A percentile compares a stretch with the other conserved stretches of the same genome.
Conservation (phyloP, 2,797 vertebrate species). For the Masticophis lateralis region DNA sequence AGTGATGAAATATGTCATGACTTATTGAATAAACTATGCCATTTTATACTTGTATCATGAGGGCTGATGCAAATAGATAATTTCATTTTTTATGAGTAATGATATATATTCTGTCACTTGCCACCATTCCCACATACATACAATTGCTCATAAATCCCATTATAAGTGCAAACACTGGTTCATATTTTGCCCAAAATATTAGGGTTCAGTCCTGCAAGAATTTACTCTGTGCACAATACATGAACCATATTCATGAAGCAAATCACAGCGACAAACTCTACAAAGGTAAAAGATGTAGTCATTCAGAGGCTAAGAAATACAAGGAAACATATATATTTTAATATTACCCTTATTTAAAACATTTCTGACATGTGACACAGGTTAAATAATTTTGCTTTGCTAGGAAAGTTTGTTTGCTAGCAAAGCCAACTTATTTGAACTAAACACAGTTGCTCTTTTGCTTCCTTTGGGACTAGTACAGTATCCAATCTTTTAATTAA, state of each 20-base stretch:
- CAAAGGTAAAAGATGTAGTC: neutral
- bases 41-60: neutral
- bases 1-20: neutral
- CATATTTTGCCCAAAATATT: neutral
- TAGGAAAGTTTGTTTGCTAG: neutral
- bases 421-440: neutral
- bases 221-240: neutral
- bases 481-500: constrained; percentile 11
- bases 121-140: neutral
- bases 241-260: neutral
- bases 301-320: neutral
- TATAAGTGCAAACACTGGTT: neutral
- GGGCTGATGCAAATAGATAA: neutral
- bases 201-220: neutral
- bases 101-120: neutral
- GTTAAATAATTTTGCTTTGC: neutral
- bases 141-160: neutral
- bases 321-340: neutral
- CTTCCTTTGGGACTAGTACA: neutral
- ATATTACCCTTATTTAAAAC: neutral
- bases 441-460: neutral
- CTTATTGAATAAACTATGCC: neutral
- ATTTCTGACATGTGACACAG: neutral
- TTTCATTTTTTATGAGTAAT: neutral
- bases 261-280: neutral